Percentiles rank a stretch among this genome's conserved stretches.
phyloP scores from a whole-genome alignment of 2,888 invertebrate genomes.

The Phortica magna region DNA sequence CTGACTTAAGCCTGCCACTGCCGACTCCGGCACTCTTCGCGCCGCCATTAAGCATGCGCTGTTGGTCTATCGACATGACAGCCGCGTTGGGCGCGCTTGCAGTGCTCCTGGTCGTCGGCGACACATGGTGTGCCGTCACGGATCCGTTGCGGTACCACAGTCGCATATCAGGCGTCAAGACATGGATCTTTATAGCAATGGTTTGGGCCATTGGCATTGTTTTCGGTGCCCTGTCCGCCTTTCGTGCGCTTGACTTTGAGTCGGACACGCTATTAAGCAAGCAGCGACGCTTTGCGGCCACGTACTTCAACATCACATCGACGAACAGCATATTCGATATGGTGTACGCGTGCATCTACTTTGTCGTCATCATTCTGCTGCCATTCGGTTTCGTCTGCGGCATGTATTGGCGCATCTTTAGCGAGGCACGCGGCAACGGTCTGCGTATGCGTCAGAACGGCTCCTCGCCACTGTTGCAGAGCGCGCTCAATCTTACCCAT shows the following conservation, averaged over 20 bases:
- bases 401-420: constrained; percentile 78
- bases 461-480: constrained; percentile 77
- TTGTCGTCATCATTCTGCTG: constrained; percentile 76
- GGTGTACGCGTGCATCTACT: constrained; percentile 75
- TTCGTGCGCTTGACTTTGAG: constrained; percentile 75
- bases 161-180: constrained; percentile 77
- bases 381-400: constrained; percentile 78
- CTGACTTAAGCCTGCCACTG: constrained; percentile 26
- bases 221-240: constrained; percentile 77
- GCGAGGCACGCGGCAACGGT: constrained; percentile 78
- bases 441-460: constrained; percentile 78
- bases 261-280: constrained; percentile 68
- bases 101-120: constrained; percentile 78
- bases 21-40: constrained; percentile 7
- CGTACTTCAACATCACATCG: constrained; percentile 62
- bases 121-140: constrained; percentile 82
- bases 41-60: constrained; percentile 59
- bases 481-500: constrained; percentile 76
- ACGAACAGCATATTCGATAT: constrained; percentile 71
- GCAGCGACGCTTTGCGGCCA: constrained; percentile 62
- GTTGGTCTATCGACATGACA: constrained; percentile 77
- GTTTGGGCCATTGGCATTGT: constrained; percentile 77
- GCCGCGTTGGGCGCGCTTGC: constrained; percentile 77
- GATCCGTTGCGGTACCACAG: constrained; percentile 81
- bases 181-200: constrained; percentile 77